A percentile compares a stretch with the other conserved stretches of the same genome.
phyloP scores from a whole-genome alignment of 2,797 vertebrate species.

The Schizopygopsis malacanthus region DNA sequence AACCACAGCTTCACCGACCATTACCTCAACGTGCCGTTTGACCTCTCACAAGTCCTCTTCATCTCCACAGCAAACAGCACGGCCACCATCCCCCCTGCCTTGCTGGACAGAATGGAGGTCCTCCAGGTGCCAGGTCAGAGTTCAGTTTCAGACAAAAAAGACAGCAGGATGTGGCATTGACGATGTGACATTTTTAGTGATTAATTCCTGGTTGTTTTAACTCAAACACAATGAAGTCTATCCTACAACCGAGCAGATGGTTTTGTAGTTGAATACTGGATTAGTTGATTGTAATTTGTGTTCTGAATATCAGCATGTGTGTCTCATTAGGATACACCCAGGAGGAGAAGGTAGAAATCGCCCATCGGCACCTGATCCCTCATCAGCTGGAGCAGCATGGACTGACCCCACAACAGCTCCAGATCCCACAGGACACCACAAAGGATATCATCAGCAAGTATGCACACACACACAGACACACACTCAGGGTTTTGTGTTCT shows the following conservation, averaged over 20 bases:
- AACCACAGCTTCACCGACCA: conserved; percentile 98
- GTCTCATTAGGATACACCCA: conserved; percentile 89
- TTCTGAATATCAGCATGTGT: conserved; percentile 45
- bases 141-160: conserved; percentile 22
- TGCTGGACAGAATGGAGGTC: conserved; percentile 97
- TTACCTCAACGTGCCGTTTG: conserved; percentile 96
- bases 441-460: conserved; percentile 91
- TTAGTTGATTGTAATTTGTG: conserved; percentile 37
- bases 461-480: conserved; percentile 3
- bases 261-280: conserved; percentile 16
- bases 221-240: conserved; percentile 10
- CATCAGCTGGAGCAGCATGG: conserved; percentile 96
- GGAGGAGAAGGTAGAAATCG: conserved; percentile 98
- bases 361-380: conserved; percentile 93
- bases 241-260: conserved; percentile 41
- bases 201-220: conserved; percentile 36
- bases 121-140: conserved; percentile 94
- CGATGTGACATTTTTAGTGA: conserved; percentile 22
- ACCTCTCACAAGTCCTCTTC: conserved; percentile 98
- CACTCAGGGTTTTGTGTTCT: neutral
- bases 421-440: conserved; percentile 90
- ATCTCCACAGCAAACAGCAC: conserved; percentile 97
- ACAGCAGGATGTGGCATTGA: neutral
- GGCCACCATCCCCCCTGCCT: conserved; percentile 90
- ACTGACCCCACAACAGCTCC: conserved; percentile 90